These are phyloP conservation scores for Cephus spinipes DNA, from an alignment of 2,888 invertebrate genomes.

Conservation along the genomic window DNA sequence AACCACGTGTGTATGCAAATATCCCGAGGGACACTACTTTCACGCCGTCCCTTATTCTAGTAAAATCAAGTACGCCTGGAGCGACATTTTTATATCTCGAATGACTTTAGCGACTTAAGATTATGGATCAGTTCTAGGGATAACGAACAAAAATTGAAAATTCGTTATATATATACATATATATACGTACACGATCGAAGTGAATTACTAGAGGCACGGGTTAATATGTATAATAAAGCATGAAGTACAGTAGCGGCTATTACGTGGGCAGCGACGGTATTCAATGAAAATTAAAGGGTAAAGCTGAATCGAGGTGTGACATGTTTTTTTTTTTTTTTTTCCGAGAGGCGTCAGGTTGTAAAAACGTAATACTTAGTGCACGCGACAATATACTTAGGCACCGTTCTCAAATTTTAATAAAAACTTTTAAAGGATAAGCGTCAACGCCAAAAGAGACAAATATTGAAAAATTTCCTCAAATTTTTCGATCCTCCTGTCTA, in stretches of 20 bases:
- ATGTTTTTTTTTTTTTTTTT: not conserved
- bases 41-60: constrained; percentile 29
- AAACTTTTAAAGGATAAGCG: not conserved
- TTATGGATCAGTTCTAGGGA: constrained; percentile 14
- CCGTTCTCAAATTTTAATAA: not conserved
- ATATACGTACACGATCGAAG: constrained; percentile 13
- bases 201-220: constrained; percentile 15
- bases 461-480: not conserved
- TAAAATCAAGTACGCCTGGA: constrained; percentile 31
- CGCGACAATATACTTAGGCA: constrained; percentile 38
- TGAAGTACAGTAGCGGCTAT: not conserved
- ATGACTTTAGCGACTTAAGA: constrained; percentile 12
- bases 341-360: constrained; percentile 9
- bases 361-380: constrained; percentile 38
- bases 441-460: not conserved
- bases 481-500: not conserved
- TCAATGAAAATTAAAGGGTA: constrained; percentile 8
- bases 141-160: constrained; percentile 5
- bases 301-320: not conserved
- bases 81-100: constrained; percentile 27
- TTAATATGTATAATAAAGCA: constrained; percentile 1
- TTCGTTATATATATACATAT: constrained; percentile 17
- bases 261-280: not conserved
- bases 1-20: not conserved
- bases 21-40: constrained; percentile 19